Conservation (phyloP, 2,888 invertebrate genomes). For the Amaurobius ferox region DNA sequence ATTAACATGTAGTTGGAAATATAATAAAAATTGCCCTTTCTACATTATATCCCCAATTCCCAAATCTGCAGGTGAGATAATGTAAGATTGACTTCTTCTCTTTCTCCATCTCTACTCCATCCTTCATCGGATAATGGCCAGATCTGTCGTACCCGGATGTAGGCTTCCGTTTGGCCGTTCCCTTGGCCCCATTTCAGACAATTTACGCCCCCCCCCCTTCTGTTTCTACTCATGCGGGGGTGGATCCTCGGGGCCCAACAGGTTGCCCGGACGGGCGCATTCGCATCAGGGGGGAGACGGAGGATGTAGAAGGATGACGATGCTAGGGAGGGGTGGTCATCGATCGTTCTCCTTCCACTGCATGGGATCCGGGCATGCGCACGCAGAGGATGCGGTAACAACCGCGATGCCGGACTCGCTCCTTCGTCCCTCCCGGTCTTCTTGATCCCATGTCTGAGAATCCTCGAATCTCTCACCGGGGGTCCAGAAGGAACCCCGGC, state of each 20-base stretch:
- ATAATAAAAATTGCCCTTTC: too few species aligned
- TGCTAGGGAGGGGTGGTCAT: slow-evolving; percentile 21
- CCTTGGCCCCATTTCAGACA: slow-evolving; percentile 15
- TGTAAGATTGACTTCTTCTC: background rate
- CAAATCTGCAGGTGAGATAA: background rate
- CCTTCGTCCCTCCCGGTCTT: slow-evolving; percentile 36
- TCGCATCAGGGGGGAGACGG: background rate
- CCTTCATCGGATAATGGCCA: background rate
- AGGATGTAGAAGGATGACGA: slow-evolving; percentile 1
- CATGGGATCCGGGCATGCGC: slow-evolving; percentile 48
- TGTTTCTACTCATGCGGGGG: background rate
- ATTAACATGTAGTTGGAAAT: too few species aligned
- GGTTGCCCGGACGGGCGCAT: slow-evolving; percentile 5
- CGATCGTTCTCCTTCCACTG: slow-evolving; percentile 48
- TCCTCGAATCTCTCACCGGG: background rate
- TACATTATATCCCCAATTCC: too few species aligned
- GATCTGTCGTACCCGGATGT: slow-evolving; percentile 11
- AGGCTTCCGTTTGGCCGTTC: background rate
- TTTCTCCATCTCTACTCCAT: background rate
- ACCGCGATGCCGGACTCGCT: slow-evolving; percentile 56
- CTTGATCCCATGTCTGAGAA: slow-evolving; percentile 4
- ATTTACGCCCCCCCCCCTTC: background rate
- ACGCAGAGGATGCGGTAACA: slow-evolving; percentile 54
- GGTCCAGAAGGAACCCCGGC: background rate
- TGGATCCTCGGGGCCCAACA: background rate